Percentiles rank a stretch among this genome's conserved stretches.
phyloP scores from a whole-genome alignment of 2,888 invertebrate species.

The Drosophila nigricruria region DNA sequence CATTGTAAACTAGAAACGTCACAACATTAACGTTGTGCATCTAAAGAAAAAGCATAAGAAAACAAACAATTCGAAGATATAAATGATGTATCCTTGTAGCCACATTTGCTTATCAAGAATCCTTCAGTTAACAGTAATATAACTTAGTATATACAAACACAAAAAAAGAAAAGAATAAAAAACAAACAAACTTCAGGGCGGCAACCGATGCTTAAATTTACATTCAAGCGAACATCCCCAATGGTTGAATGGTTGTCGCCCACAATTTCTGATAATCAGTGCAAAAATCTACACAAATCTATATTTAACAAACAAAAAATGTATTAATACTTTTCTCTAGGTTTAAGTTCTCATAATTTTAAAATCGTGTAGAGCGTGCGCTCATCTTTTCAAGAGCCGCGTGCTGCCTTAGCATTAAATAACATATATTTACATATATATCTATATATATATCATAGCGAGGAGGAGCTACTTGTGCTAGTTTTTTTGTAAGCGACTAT shows the following conservation, averaged over 20 bases:
- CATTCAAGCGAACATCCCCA: conserved; percentile 11
- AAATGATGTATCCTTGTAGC: conserved; percentile 51
- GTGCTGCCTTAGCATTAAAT: conserved; percentile 61
- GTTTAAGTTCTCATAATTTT: conserved; percentile 70
- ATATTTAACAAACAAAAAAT: conserved; percentile 38
- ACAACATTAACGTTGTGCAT: conserved; percentile 34
- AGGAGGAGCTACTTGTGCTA: conserved; percentile 42
- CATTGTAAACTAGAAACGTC: conserved; percentile 67
- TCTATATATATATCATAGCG: conserved; percentile 50
- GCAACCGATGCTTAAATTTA: conserved; percentile 39
- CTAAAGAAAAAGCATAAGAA: conserved; percentile 28
- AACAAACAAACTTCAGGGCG: conserved; percentile 57
- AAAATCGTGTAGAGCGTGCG: conserved; percentile 57
- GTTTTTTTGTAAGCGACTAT: conserved; percentile 53
- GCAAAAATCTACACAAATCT: conserved; percentile 64
- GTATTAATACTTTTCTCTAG: conserved; percentile 72
- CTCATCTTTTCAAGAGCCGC: conserved; percentile 47
- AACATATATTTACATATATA: conserved; percentile 24
- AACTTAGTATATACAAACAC: conserved; percentile 36
- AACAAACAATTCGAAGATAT: conserved; percentile 39
- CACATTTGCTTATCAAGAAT: conserved; percentile 33
- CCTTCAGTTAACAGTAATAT: conserved; percentile 30
- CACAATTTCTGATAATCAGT: conserved; percentile 71
- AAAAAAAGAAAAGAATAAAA: conserved; percentile 11
- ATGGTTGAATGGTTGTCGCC: conserved; percentile 42